Conservation (phyloP, 2,797 vertebrate genomes). For the Hippocampus kuda region DNA sequence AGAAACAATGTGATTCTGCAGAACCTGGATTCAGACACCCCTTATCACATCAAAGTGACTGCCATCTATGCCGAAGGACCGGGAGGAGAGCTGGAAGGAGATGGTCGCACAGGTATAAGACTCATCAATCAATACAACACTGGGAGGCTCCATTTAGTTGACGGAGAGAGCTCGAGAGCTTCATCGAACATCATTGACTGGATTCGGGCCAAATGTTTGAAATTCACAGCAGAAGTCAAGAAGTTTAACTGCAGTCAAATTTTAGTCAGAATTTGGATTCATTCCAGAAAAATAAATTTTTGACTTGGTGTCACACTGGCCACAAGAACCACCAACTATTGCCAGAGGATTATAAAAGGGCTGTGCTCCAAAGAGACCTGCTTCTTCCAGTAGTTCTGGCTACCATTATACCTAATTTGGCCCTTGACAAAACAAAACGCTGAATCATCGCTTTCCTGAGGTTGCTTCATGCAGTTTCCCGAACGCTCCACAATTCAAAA, state of each 20-base stretch:
- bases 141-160: background rate
- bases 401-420: slow-evolving; percentile 27
- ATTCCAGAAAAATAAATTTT: slow-evolving; percentile 23
- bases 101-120: slow-evolving; percentile 82
- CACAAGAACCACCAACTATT: slow-evolving; percentile 19
- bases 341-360: slow-evolving; percentile 43
- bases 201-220: background rate
- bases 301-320: slow-evolving; percentile 20
- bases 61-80: slow-evolving; percentile 85
- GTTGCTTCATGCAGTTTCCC: slow-evolving; percentile 22
- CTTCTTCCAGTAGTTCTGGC: slow-evolving; percentile 17
- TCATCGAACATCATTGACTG: background rate
- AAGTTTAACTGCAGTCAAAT: slow-evolving; percentile 20
- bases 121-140: background rate
- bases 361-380: slow-evolving; percentile 24
- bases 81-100: slow-evolving; percentile 81
- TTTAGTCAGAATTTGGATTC: slow-evolving; percentile 24
- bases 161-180: background rate
- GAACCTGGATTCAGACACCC: slow-evolving; percentile 84
- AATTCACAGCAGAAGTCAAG: background rate
- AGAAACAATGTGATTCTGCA: slow-evolving; percentile 84
- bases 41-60: slow-evolving; percentile 87
- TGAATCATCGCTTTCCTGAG: slow-evolving; percentile 15
- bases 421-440: slow-evolving; percentile 27
- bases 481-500: slow-evolving; percentile 11